Percentiles rank a stretch among this genome's conserved stretches.
Evolutionary conservation across 2,797 vertebrate species (phyloP).

Genomic region (Scolopax bukidnonensis): DNA sequence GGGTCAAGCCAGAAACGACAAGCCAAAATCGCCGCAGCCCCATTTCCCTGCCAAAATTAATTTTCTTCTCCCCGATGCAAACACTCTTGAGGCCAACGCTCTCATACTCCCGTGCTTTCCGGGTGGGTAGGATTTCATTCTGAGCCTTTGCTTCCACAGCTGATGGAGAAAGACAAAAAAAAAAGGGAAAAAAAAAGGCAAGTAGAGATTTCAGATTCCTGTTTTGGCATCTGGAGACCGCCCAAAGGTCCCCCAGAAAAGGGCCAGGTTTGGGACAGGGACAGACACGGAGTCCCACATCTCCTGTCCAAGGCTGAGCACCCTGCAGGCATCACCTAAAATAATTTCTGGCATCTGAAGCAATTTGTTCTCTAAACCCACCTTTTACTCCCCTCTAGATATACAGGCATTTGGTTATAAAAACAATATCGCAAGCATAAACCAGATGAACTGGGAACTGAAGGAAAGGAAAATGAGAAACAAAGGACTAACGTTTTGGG

Average conservation of each 20-base stretch:
- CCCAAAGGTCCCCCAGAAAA: not conserved
- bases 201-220: too few species aligned
- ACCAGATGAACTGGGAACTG: not conserved
- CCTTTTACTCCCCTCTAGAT: not conserved
- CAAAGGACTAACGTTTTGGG: not conserved
- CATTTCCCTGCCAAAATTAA: not conserved
- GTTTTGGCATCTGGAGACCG: fast-evolving
- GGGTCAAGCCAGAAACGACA: not conserved
- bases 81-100: fast-evolving
- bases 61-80: not conserved
- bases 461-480: not conserved
- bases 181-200: not conserved
- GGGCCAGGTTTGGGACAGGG: fast-evolving
- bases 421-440: not conserved
- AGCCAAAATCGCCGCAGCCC: fast-evolving
- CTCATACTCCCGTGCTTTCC: fast-evolving
- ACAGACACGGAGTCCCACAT: fast-evolving
- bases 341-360: not conserved
- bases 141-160: not conserved
- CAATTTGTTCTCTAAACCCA: not conserved
- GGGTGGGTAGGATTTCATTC: not conserved
- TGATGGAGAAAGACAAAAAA: too few species aligned
- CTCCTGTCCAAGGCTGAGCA: too few species aligned
- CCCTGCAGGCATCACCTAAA: not conserved
- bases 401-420: fast-evolving